Percentiles rank a stretch among this genome's conserved stretches.
Conservation (phyloP, 2,797 vertebrate species). For the Vespertilio murinus region DNA sequence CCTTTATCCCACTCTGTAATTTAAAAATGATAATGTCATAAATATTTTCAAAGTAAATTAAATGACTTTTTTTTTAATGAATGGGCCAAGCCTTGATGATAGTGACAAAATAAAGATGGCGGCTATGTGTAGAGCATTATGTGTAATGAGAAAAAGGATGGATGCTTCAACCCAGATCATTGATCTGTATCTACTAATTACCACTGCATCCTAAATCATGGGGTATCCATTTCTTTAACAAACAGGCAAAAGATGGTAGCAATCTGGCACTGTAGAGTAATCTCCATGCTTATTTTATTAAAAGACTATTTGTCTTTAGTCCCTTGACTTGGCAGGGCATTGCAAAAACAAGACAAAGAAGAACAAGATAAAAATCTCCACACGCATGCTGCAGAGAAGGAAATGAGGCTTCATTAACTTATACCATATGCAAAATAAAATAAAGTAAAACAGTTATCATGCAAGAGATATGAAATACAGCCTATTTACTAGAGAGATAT, state of each 20-base stretch:
- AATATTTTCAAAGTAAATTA: conserved; percentile 40
- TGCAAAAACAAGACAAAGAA: not conserved
- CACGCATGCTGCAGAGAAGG: not conserved
- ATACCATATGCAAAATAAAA: not conserved
- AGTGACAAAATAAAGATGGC: not conserved
- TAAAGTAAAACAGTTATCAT: conserved; percentile 7
- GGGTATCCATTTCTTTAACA: conserved; percentile 11
- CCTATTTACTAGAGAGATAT: not conserved
- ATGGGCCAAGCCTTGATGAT: not conserved
- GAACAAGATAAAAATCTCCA: not conserved
- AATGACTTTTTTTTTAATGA: too few species aligned
- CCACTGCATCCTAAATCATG: not conserved
- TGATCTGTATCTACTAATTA: not conserved
- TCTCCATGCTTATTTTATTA: conserved; percentile 7
- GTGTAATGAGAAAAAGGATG: not conserved
- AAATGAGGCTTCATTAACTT: not conserved
- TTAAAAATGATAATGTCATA: conserved; percentile 10
- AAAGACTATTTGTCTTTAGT: not conserved
- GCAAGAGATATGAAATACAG: not conserved
- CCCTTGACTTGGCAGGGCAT: not conserved
- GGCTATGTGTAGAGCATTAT: not conserved
- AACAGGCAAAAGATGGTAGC: not conserved
- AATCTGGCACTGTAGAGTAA: not conserved
- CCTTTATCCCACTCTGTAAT: not conserved
- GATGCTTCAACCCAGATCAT: not conserved